Evolutionary conservation across 1,140 invertebrate species (phyloP).

Genomic region (Andricus grossulariae): DNA sequence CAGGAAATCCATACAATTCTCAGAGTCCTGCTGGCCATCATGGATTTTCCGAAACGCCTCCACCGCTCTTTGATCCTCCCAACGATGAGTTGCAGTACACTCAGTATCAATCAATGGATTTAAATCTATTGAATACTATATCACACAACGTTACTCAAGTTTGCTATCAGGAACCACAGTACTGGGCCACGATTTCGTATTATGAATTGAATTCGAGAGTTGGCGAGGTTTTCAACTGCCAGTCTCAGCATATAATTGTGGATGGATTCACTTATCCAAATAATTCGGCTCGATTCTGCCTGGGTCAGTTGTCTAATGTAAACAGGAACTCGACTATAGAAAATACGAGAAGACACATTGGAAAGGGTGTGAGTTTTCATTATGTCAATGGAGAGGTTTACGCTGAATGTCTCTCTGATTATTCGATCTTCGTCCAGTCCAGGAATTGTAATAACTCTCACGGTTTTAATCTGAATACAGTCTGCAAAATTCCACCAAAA

Average conservation of each 20-base stretch:
- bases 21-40: constrained; percentile 58
- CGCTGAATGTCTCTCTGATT: constrained; percentile 96
- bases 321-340: constrained; percentile 99
- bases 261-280: constrained; percentile 98
- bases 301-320: constrained; percentile 97
- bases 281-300: constrained; percentile 94
- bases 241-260: constrained; percentile 92
- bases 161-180: constrained; percentile 92
- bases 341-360: constrained; percentile 97
- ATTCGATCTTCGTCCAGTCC: constrained; percentile 97
- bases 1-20: constrained; percentile 70
- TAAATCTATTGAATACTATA: constrained; percentile 80
- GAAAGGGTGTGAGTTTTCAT: constrained; percentile 97
- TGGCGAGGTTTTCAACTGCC: constrained; percentile 96
- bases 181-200: constrained; percentile 97
- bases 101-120: constrained; percentile 75
- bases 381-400: constrained; percentile 99
- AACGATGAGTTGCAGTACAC: constrained; percentile 81
- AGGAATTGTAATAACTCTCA: constrained; percentile 97
- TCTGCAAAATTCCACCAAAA: constrained; percentile 94
- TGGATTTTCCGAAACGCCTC: constrained; percentile 90
- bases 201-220: constrained; percentile 97
- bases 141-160: constrained; percentile 87
- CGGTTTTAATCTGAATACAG: constrained; percentile 95
- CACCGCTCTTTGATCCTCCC: constrained; percentile 93